These are phyloP conservation scores for Halocaridina rubra DNA, from an alignment of 2,888 invertebrate genomes.

Conservation along the genomic window DNA sequence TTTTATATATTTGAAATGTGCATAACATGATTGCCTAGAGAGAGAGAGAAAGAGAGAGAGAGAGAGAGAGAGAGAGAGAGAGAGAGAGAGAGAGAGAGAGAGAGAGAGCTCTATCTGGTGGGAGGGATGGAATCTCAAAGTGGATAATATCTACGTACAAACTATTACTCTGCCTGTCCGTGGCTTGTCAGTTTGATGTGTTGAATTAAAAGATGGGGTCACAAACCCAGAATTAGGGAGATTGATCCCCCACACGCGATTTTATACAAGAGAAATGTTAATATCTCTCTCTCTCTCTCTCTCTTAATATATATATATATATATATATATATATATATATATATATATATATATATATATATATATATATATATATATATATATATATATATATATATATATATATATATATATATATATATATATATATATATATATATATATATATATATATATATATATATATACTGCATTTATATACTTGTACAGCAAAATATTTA, in stretches of 20 bases:
- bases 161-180: not conserved
- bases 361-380: not conserved
- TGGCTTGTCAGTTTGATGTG: not conserved
- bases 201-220: not conserved
- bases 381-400: not conserved
- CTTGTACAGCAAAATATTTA: not conserved
- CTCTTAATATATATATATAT: not conserved
- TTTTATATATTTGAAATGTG: no score
- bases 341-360: slow-evolving; percentile 14
- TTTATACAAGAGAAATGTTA: not conserved
- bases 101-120: no score
- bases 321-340: slow-evolving; percentile 13
- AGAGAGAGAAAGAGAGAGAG: no score
- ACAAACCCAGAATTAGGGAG: no score
- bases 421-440: not conserved
- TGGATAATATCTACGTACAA: slow-evolving; percentile 75
- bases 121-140: no score
- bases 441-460: not conserved
- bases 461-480: no score
- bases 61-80: no score
- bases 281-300: no score
- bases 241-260: no score
- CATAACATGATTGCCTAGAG: no score
- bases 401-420: not conserved
- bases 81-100: no score